Conservation (phyloP, 2,797 vertebrate genomes). For the Thalassophryne amazonica region DNA sequence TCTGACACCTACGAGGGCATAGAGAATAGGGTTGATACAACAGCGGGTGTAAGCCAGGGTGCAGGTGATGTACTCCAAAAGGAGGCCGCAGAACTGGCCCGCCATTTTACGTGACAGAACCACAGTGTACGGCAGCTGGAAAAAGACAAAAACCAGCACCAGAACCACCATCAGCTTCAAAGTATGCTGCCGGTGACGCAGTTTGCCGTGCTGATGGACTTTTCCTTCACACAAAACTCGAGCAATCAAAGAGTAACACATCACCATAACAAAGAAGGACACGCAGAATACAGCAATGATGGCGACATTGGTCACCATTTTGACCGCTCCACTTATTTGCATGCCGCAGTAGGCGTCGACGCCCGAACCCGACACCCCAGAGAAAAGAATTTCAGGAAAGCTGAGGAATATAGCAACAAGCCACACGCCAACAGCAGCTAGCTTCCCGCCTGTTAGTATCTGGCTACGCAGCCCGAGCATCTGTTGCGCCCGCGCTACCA, state of each 20-base stretch:
- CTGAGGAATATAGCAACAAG: slow-evolving; percentile 79
- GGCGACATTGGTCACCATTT: slow-evolving; percentile 65
- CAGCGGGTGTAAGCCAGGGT: slow-evolving; percentile 86
- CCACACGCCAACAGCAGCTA: slow-evolving; percentile 69
- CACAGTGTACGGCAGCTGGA: slow-evolving; percentile 89
- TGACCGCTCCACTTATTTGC: slow-evolving; percentile 49
- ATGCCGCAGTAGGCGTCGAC: slow-evolving; percentile 63
- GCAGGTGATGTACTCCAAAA: slow-evolving; percentile 82
- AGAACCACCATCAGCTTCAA: slow-evolving; percentile 84
- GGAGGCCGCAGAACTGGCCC: slow-evolving; percentile 52
- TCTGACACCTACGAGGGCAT: slow-evolving; percentile 85
- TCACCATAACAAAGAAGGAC: slow-evolving; percentile 82
- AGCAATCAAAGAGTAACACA: slow-evolving; percentile 81
- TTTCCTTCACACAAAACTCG: slow-evolving; percentile 73
- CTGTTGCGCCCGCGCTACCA: slow-evolving; percentile 75
- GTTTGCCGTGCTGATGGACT: slow-evolving; percentile 64
- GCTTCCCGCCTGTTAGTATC: slow-evolving; percentile 56
- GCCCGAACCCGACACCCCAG: slow-evolving; percentile 23
- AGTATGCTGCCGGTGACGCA: slow-evolving; percentile 71
- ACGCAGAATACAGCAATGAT: slow-evolving; percentile 82
- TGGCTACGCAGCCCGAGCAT: slow-evolving; percentile 59
- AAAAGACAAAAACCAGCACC: slow-evolving; percentile 82
- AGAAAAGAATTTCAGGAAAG: slow-evolving; percentile 81
- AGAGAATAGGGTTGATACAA: slow-evolving; percentile 90
- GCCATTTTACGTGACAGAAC: slow-evolving; percentile 79